Conservation (phyloP, 2,113 vertebrate species). For the Emydocephalus ijimae region DNA sequence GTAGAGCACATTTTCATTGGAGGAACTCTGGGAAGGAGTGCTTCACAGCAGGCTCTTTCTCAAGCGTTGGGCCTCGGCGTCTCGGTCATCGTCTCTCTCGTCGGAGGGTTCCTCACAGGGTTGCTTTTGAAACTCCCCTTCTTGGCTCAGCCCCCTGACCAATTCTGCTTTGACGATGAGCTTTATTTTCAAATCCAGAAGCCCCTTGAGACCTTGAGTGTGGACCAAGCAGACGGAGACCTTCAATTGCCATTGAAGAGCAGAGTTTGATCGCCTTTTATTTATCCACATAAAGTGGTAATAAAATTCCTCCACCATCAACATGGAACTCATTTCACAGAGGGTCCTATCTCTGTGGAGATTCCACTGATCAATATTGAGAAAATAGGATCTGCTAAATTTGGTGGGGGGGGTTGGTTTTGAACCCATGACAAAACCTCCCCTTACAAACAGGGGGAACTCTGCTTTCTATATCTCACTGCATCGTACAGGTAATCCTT, state of each 20-base stretch:
- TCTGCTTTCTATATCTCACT: neutral
- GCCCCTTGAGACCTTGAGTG: accelerated
- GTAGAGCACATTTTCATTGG: neutral
- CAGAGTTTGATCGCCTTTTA: neutral
- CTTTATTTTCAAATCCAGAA: constrained; percentile 72
- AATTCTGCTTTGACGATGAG: constrained; percentile 75
- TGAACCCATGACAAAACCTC: neutral
- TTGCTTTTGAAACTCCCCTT: constrained; percentile 66
- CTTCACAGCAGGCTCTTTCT: constrained; percentile 67
- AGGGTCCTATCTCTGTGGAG: neutral
- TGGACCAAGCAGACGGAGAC: accelerated
- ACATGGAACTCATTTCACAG: neutral
- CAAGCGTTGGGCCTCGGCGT: constrained; percentile 70
- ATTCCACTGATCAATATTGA: neutral
- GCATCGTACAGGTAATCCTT: neutral
- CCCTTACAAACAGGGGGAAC: neutral
- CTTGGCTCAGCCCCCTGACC: constrained; percentile 64
- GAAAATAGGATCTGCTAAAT: neutral
- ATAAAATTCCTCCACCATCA: neutral
- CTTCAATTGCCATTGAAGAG: constrained; percentile 35
- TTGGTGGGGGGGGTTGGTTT: neutral
- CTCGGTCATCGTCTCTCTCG: constrained; percentile 59
- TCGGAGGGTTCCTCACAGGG: constrained; percentile 71
- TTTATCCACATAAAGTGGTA: neutral
- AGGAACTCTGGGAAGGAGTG: constrained; percentile 8